Evolutionary conservation across 2,888 invertebrate species (phyloP), one percentile per base, ranked within the genome.

Genomic region (Acleris emargana): DNA sequence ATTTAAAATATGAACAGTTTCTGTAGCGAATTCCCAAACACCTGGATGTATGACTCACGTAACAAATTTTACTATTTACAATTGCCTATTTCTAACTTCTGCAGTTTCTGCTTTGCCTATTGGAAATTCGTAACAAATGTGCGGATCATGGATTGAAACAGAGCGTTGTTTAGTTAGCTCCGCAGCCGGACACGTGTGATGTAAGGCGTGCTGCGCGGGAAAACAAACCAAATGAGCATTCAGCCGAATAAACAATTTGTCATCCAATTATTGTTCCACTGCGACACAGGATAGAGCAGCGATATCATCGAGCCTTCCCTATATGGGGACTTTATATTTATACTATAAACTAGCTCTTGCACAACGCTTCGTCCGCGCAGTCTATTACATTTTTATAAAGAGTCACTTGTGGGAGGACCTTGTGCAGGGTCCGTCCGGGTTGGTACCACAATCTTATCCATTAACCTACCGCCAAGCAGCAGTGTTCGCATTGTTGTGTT

Each of bases 221-320:
- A 58, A 54, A 52, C 54, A 58, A 50, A 47, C 66, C 62, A 59
- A 70, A 64, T 67, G 64, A 63, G 55, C 64, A 64, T 58, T 64
- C 64, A 62, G 47, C 53, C 57, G 62, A 61, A 66, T 66, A 70
- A 69, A 70, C 60, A 70, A 62, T 67, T 53, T 54, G 43, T 59
- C 47, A 68, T 64, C 59, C 55, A 57, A 54, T 49, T 61, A 61
- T 47, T 53, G 58, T 68, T 22, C 58, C 47, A 25, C 16, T 53
- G 25, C 17, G 18, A 38, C 38, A 18, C 5, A 16, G 38, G 16
- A 45, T 20, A 18, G 53, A 54, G 53, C 5, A 42, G 17, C 52
- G 28, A 38, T 13, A 54, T 42, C 42, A 54, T 54, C 9, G 32
- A 32, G 32, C 54, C 20, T 42, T 4, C 7, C 16, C 18, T 38